A percentile compares a stretch with the other conserved stretches of the same genome.
Evolutionary conservation across 2,888 invertebrate species (phyloP).

Genomic region (Meteorus colon): DNA sequence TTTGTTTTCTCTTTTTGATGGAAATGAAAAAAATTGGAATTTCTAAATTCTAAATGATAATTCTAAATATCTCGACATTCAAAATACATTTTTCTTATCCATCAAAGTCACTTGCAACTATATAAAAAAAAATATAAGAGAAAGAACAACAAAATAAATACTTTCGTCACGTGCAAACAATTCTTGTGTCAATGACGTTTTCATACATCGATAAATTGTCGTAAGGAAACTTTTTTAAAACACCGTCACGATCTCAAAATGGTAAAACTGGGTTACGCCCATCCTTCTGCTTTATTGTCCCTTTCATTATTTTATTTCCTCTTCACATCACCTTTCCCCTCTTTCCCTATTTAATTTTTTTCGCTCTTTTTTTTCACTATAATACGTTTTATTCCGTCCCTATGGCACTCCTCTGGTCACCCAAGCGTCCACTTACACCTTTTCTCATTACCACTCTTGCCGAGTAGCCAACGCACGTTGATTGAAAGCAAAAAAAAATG

Average conservation of each 20-base stretch:
- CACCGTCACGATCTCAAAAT: neutral
- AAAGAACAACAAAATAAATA: slow-evolving; percentile 12
- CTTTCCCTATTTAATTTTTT: neutral
- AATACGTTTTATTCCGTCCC: neutral
- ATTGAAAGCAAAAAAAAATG: neutral
- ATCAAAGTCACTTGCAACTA: too few relatives aligned
- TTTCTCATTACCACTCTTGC: slow-evolving; percentile 7
- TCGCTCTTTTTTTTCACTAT: neutral
- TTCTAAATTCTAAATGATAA: too few relatives aligned
- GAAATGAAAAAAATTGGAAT: too few relatives aligned
- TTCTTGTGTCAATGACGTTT: neutral
- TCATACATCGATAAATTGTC: slow-evolving; percentile 29
- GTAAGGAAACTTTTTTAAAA: slow-evolving; percentile 11
- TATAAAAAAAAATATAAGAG: neutral
- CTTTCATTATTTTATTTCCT: neutral
- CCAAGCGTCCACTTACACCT: neutral
- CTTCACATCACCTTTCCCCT: neutral
- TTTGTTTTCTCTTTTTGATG: too few relatives aligned
- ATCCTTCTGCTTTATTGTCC: neutral
- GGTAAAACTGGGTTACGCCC: slow-evolving; percentile 25
- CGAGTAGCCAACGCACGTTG: neutral
- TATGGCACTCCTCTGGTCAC: neutral
- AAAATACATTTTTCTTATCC: too few relatives aligned
- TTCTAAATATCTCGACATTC: too few relatives aligned
- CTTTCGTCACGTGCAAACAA: neutral